A percentile compares a stretch with the other conserved stretches of the same genome.
phyloP scores from a whole-genome alignment of 2,888 invertebrate species.

The Rosalia funebris region DNA sequence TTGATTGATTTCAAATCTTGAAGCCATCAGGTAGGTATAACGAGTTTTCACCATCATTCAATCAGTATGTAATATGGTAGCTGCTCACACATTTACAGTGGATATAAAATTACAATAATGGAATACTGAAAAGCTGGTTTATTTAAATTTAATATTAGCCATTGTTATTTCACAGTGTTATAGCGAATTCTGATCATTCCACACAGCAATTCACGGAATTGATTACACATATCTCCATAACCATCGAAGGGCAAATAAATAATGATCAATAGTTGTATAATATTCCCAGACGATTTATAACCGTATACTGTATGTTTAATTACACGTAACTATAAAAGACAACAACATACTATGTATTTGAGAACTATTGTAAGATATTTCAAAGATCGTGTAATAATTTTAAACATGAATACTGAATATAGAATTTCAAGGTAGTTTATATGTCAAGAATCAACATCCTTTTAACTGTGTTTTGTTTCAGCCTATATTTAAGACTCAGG shows the following conservation, averaged over 20 bases:
- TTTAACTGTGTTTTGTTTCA: constrained; percentile 28
- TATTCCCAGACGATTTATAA: constrained; percentile 18
- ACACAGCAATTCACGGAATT: constrained; percentile 9
- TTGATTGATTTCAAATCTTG: neutral
- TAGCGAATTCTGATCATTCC: constrained; percentile 24
- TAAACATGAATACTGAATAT: constrained; percentile 19
- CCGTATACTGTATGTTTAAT: constrained; percentile 21
- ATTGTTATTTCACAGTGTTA: constrained; percentile 19
- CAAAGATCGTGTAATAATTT: constrained; percentile 16
- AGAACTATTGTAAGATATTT: constrained; percentile 17
- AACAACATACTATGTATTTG: constrained; percentile 16
- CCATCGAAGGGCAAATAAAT: constrained; percentile 27
- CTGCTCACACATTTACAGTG: constrained; percentile 19
- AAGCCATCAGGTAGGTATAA: neutral
- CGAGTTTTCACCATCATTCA: constrained; percentile 11
- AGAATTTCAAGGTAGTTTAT: constrained; percentile 32
- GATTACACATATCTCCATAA: constrained; percentile 20
- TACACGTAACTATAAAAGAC: constrained; percentile 16
- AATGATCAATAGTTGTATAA: constrained; percentile 23
- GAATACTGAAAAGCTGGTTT: constrained; percentile 20
- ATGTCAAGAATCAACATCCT: constrained; percentile 31
- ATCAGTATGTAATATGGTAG: constrained; percentile 22
- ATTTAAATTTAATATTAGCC: constrained; percentile 21
- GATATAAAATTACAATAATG: constrained; percentile 20
- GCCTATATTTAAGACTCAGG: constrained; percentile 17